Conservation (phyloP, 2,797 vertebrate genomes). For the Semaprochilodus insignis region DNA sequence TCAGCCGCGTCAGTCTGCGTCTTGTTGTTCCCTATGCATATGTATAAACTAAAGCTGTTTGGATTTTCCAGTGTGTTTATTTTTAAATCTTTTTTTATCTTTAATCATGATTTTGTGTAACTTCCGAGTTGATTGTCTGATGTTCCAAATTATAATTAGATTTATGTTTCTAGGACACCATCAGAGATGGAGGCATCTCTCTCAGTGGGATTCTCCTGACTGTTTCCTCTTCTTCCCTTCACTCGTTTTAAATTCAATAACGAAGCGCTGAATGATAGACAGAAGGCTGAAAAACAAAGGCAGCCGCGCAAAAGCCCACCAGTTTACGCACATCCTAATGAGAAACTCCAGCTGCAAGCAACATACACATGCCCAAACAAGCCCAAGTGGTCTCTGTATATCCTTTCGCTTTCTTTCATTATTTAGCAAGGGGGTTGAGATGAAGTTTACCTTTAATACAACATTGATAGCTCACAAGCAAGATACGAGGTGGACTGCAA, state of each 20-base stretch:
- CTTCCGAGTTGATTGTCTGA: slow-evolving; percentile 80
- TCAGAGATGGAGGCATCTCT: slow-evolving; percentile 78
- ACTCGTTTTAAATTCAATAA: slow-evolving; percentile 72
- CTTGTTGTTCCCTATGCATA: slow-evolving; percentile 75
- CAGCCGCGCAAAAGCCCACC: slow-evolving; percentile 52
- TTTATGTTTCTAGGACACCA: slow-evolving; percentile 85
- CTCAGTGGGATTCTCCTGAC: slow-evolving; percentile 79
- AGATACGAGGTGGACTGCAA: background rate
- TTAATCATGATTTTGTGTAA: slow-evolving; percentile 79
- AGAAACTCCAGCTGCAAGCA: slow-evolving; percentile 31
- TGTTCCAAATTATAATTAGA: slow-evolving; percentile 84
- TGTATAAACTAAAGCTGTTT: slow-evolving; percentile 78
- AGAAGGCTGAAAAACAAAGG: slow-evolving; percentile 68
- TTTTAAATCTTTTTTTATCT: slow-evolving; percentile 77
- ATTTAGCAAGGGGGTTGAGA: slow-evolving; percentile 25
- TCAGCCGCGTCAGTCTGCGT: background rate
- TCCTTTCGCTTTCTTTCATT: slow-evolving; percentile 9
- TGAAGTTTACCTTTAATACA: slow-evolving; percentile 43
- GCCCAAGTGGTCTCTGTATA: slow-evolving; percentile 36
- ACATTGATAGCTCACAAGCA: slow-evolving; percentile 3
- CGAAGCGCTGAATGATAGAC: slow-evolving; percentile 76
- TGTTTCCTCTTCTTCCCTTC: slow-evolving; percentile 59
- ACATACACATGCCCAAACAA: slow-evolving; percentile 34
- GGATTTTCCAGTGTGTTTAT: slow-evolving; percentile 79
- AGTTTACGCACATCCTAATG: slow-evolving; percentile 57